Evolutionary conservation across 2,797 vertebrate species (phyloP).

Genomic region (Schizothorax lantsangensis): DNA sequence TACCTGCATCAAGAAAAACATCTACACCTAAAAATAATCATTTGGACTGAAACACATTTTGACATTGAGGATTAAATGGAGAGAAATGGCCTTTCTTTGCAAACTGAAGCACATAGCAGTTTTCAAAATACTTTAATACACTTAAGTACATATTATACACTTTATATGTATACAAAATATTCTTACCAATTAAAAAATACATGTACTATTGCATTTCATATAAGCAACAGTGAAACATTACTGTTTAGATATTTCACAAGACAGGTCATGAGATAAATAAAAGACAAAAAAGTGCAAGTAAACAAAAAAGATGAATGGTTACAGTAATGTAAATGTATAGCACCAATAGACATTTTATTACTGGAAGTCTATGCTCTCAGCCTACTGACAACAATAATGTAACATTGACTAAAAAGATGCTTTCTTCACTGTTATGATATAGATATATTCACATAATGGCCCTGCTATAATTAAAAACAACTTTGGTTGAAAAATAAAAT

Average conservation of each 20-base stretch:
- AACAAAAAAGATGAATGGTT: not conserved
- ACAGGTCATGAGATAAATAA: conserved; percentile 46
- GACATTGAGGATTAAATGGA: not conserved
- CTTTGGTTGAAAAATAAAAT: not conserved
- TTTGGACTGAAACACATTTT: not conserved
- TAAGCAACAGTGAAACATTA: conserved; percentile 19
- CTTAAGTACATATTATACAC: conserved; percentile 46
- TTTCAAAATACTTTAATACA: conserved; percentile 46
- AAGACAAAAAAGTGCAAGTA: conserved; percentile 45
- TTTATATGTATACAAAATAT: conserved; percentile 50
- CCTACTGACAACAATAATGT: not conserved
- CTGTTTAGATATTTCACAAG: conserved; percentile 6
- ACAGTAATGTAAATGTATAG: conserved; percentile 41
- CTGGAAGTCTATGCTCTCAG: not conserved
- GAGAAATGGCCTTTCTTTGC: not conserved
- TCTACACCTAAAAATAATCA: conserved; percentile 21
- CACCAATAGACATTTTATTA: conserved; percentile 51
- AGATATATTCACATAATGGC: not conserved
- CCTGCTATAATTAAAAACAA: conserved; percentile 5
- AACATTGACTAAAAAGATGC: not conserved
- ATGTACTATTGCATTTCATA: conserved; percentile 4
- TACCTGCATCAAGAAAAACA: not conserved
- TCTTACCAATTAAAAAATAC: conserved; percentile 31
- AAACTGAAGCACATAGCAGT: not conserved
- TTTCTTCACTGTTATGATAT: not conserved